Evolutionary conservation across 2,797 vertebrate species (phyloP).

Genomic region (Anabacerthia variegaticeps): DNA sequence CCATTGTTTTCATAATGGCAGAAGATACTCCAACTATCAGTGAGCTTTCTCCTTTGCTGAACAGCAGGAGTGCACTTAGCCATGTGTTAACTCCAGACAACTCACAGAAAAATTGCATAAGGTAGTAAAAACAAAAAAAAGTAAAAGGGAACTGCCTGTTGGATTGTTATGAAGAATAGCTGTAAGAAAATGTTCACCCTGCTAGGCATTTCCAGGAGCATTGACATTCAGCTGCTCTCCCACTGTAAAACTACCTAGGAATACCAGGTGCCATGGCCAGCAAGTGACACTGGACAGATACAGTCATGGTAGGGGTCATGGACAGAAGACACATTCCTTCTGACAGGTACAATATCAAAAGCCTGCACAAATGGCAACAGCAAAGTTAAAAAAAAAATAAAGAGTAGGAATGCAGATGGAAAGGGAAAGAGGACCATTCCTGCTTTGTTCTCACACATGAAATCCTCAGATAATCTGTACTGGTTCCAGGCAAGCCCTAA

Average conservation of each 20-base stretch:
- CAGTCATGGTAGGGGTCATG: rapidly evolving
- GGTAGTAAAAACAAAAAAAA: neutral
- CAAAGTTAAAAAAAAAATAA: neutral
- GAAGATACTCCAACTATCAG: neutral
- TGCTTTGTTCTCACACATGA: neutral
- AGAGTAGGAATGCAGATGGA: neutral
- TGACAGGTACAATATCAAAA: neutral
- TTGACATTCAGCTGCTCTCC: neutral
- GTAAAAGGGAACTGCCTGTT: neutral
- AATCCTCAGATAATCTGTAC: neutral
- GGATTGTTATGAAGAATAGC: neutral
- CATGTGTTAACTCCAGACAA: neutral
- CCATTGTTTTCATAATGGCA: rapidly evolving
- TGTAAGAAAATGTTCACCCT: neutral
- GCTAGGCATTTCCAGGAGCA: neutral
- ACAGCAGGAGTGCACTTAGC: neutral
- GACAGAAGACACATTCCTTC: neutral
- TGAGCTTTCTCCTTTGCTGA: neutral
- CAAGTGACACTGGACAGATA: neutral
- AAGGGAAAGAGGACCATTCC: neutral
- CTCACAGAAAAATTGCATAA: neutral
- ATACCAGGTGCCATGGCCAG: rapidly evolving
- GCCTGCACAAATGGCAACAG: neutral
- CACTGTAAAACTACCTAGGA: neutral
- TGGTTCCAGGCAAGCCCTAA: neutral